A percentile compares a stretch with the other conserved stretches of the same genome.
These are phyloP conservation scores for Malurus alboscapulatus DNA, from an alignment of 2,113 vertebrate genomes.

Conservation along the genomic window DNA sequence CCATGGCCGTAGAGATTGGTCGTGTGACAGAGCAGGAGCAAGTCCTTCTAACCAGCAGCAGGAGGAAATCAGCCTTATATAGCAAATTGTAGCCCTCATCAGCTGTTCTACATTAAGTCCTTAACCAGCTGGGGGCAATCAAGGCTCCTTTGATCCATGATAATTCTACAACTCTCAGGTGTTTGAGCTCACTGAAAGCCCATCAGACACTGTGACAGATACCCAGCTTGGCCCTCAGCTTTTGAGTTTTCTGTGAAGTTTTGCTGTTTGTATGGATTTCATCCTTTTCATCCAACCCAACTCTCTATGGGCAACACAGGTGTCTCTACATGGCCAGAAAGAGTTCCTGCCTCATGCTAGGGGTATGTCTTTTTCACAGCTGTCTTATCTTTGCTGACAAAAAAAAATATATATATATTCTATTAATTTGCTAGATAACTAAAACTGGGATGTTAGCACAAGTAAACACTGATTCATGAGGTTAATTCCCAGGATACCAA, in stretches of 20 bases:
- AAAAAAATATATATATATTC: background rate
- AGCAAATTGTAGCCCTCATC: background rate
- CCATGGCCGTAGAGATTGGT: fast-evolving
- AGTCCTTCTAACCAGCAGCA: background rate
- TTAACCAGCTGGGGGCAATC: background rate
- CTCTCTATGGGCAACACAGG: background rate
- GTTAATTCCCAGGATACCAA: background rate
- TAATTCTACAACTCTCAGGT: background rate
- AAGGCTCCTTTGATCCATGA: background rate
- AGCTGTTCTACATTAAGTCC: background rate
- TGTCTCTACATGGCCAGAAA: background rate
- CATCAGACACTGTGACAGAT: background rate
- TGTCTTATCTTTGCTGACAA: background rate
- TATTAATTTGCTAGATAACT: background rate
- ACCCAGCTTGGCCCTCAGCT: background rate
- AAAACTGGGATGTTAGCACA: background rate
- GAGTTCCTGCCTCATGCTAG: background rate
- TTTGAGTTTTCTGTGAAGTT: background rate
- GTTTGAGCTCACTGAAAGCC: background rate
- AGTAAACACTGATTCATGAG: background rate
- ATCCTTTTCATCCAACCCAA: background rate
- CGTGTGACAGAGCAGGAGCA: background rate
- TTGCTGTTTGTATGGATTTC: background rate
- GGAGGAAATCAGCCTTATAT: background rate
- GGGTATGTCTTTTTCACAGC: background rate